Conservation (phyloP, 2,797 vertebrate genomes). For the Sciurus vulgaris region DNA sequence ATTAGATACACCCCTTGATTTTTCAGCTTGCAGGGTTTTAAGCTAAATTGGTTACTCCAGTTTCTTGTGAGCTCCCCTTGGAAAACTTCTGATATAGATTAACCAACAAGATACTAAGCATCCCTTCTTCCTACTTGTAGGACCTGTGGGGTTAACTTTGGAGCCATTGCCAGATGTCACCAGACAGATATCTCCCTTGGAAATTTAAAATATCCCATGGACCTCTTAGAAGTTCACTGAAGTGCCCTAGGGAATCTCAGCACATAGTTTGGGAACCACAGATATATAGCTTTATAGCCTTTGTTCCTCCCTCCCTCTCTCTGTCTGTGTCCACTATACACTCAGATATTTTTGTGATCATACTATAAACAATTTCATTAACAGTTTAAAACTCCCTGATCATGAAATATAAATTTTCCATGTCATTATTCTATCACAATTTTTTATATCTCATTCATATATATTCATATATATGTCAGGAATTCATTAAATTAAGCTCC, state of each 20-base stretch:
- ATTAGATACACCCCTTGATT: conserved; percentile 36
- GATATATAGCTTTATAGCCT: not conserved
- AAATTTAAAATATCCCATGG: not conserved
- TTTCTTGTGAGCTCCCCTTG: conserved; percentile 6
- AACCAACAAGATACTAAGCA: conserved; percentile 51
- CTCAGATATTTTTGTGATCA: not conserved
- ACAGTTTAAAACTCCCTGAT: conserved; percentile 34
- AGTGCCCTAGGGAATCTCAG: not conserved
- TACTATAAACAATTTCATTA: not conserved
- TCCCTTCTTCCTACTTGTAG: conserved; percentile 10
- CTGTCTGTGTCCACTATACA: not conserved
- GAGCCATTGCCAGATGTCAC: not conserved
- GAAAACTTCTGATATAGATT: conserved; percentile 48
- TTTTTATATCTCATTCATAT: not conserved
- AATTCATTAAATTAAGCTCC: conserved; percentile 41
- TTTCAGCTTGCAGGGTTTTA: conserved; percentile 44
- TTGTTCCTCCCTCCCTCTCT: not conserved
- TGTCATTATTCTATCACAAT: conserved; percentile 12
- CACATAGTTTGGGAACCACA: not conserved
- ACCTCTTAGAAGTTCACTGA: not conserved
- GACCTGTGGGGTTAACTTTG: not conserved
- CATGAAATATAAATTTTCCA: not conserved
- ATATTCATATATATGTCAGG: not conserved
- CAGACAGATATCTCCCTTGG: conserved; percentile 33
- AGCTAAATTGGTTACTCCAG: conserved; percentile 4